Evolutionary conservation across 2,797 vertebrate species (phyloP).

Genomic region (Thunnus albacares): DNA sequence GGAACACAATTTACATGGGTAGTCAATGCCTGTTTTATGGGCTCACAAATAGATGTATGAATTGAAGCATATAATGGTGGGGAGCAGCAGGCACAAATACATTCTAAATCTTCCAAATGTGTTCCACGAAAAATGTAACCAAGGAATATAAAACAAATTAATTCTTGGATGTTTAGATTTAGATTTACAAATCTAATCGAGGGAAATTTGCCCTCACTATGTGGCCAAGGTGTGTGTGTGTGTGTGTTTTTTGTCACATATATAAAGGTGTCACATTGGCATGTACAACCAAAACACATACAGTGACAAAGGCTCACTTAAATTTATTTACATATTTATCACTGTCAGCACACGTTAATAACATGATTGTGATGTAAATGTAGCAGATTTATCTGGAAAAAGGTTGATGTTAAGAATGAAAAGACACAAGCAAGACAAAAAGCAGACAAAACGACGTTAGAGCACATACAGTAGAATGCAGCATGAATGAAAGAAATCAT

Average conservation of each 20-base stretch:
- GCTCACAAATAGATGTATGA: conserved; percentile 99
- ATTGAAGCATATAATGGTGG: conserved; percentile 99
- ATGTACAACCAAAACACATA: background rate
- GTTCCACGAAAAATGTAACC: conserved; percentile 96
- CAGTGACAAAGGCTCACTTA: no score
- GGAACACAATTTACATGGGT: conserved; percentile 99
- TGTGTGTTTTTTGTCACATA: background rate
- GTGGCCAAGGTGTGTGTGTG: conserved; percentile 74
- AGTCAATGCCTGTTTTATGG: conserved; percentile 99
- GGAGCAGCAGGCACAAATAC: conserved; percentile 98
- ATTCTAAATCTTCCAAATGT: conserved; percentile 99
- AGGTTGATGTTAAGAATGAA: no score
- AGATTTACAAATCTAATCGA: conserved; percentile 98
- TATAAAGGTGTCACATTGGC: background rate
- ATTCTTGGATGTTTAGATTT: conserved; percentile 97
- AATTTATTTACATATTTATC: no score
- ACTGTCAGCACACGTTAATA: no score
- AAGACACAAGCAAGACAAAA: no score
- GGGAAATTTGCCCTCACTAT: conserved; percentile 89
- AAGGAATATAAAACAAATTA: conserved; percentile 99
- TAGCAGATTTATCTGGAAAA: no score
- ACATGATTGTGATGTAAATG: no score
- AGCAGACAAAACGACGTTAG: no score
- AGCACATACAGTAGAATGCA: no score
- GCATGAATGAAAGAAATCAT: no score